Percentiles rank a stretch among this genome's conserved stretches.
Conservation (phyloP, 2,888 invertebrate species). For the Tholera decimalis region DNA sequence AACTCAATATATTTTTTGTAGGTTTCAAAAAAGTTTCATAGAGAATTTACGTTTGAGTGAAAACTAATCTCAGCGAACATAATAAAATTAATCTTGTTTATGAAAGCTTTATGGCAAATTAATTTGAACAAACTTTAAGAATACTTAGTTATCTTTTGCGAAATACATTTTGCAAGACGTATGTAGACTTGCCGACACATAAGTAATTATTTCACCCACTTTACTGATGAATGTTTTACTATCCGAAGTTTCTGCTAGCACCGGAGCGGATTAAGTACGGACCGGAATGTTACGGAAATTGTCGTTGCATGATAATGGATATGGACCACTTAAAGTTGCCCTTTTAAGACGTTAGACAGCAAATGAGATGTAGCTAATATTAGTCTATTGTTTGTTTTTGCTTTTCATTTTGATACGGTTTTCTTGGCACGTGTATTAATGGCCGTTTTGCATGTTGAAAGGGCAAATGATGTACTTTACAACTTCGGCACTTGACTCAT, state of each 20-base stretch:
- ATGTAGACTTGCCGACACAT: not conserved
- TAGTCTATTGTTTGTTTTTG: slow-evolving; percentile 25
- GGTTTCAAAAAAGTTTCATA: not conserved
- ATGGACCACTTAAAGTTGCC: slow-evolving; percentile 45
- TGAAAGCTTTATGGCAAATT: not conserved
- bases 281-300: slow-evolving; percentile 43
- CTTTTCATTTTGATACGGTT: not conserved
- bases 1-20: not conserved
- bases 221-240: not conserved
- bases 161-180: not conserved
- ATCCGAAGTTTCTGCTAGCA: not conserved
- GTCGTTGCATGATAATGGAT: slow-evolving; percentile 54
- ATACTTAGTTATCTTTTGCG: not conserved
- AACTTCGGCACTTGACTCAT: not conserved
- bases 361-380: slow-evolving; percentile 29
- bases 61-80: slow-evolving; percentile 11
- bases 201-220: not conserved
- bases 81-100: slow-evolving; percentile 8
- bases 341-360: slow-evolving; percentile 28
- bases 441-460: slow-evolving; percentile 5
- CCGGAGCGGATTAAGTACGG: slow-evolving; percentile 35
- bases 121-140: not conserved
- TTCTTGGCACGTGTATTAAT: not conserved
- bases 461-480: not conserved
- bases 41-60: slow-evolving; percentile 4